Evolutionary conservation across 2,888 invertebrate species (phyloP).

Genomic region (Entomobrya proxima): DNA sequence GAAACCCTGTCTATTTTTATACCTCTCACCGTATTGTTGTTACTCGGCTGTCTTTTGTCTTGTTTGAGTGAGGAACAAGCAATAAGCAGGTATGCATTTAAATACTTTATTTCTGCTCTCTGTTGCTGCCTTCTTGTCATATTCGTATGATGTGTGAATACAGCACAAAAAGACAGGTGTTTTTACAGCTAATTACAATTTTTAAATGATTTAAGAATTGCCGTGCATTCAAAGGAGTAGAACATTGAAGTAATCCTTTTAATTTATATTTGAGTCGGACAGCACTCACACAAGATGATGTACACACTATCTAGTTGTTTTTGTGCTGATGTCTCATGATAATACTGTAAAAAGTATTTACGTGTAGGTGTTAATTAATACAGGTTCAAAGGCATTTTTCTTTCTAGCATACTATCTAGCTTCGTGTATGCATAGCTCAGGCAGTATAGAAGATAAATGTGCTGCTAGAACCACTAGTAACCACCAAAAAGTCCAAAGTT

Average conservation of each 20-base stretch:
- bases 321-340: not conserved
- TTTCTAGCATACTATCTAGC: not conserved
- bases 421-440: not conserved
- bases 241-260: constrained; percentile 10
- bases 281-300: not conserved
- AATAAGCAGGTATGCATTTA: constrained; percentile 28
- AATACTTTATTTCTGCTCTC: constrained; percentile 2
- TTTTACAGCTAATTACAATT: constrained; percentile 48
- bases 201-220: constrained; percentile 32
- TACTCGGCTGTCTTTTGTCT: constrained; percentile 1
- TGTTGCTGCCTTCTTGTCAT: constrained; percentile 17
- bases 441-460: not conserved
- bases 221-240: not conserved
- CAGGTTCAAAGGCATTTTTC: constrained; percentile 70
- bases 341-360: constrained; percentile 62
- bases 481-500: constrained; percentile 48
- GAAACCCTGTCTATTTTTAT: constrained; percentile 33
- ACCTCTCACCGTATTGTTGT: not conserved
- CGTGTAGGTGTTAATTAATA: constrained; percentile 74
- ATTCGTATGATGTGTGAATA: constrained; percentile 21
- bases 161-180: constrained; percentile 48
- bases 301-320: not conserved
- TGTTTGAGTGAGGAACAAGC: not conserved
- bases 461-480: not conserved
- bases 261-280: not conserved